A percentile compares a stretch with the other conserved stretches of the same genome.
Conservation (phyloP, 2,113 vertebrate species). For the Phalacrocorax brasilianus region DNA sequence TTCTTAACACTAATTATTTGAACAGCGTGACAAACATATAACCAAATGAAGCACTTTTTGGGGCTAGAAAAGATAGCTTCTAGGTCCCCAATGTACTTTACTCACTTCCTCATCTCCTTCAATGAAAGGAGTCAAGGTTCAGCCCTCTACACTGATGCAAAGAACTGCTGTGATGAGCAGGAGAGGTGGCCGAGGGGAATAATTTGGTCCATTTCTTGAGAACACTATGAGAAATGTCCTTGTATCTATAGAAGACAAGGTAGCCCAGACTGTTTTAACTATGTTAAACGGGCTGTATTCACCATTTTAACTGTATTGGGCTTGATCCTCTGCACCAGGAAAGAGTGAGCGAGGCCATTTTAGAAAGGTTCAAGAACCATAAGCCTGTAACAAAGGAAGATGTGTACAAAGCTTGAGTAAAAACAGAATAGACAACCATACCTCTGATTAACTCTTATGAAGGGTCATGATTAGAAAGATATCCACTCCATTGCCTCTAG, state of each 20-base stretch:
- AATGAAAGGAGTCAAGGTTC: neutral
- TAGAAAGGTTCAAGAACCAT: neutral
- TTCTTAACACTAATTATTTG: conserved; percentile 21
- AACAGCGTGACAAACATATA: conserved; percentile 7
- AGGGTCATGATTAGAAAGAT: neutral
- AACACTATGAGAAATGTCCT: neutral
- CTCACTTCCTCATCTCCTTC: neutral
- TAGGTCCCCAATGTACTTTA: neutral
- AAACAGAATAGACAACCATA: neutral
- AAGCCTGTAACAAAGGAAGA: neutral
- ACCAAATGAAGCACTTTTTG: neutral
- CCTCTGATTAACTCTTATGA: neutral
- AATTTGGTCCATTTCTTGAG: neutral
- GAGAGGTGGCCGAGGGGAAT: neutral
- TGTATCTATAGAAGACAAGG: neutral
- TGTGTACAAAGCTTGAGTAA: neutral
- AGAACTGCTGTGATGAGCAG: neutral
- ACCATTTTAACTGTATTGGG: neutral
- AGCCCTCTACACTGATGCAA: neutral
- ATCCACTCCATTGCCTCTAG: neutral
- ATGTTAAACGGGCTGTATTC: neutral
- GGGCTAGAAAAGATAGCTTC: neutral
- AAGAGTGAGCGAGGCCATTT: neutral
- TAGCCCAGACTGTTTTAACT: neutral
- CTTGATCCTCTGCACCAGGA: neutral